Evolutionary conservation across 1,140 invertebrate species (phyloP).

Genomic region (Drosophila littoralis): DNA sequence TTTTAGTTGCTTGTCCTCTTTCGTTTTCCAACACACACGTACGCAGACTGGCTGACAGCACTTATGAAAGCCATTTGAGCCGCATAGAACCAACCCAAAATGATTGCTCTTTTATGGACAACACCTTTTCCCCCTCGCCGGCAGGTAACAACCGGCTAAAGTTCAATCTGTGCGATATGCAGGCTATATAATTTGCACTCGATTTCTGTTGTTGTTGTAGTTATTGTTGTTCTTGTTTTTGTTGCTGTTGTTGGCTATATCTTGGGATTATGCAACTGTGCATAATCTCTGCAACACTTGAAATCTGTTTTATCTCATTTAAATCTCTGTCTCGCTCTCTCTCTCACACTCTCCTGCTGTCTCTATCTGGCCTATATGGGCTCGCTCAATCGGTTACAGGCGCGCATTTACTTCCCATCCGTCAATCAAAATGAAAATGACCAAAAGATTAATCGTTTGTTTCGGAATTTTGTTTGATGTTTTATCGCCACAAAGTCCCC

Average conservation of each 20-base stretch:
- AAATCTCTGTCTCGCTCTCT: background rate
- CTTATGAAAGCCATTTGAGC: slow-evolving; percentile 41
- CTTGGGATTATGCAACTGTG: slow-evolving; percentile 25
- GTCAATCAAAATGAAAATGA: slow-evolving; percentile 84
- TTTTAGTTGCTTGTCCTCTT: slow-evolving; percentile 62
- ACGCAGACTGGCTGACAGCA: slow-evolving; percentile 32
- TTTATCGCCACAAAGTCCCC: slow-evolving; percentile 70
- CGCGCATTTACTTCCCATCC: slow-evolving; percentile 78
- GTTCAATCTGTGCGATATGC: slow-evolving; percentile 20
- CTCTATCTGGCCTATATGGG: slow-evolving; percentile 28
- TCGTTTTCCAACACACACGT: slow-evolving; percentile 34
- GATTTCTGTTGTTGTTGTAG: background rate
- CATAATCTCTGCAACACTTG: slow-evolving; percentile 32
- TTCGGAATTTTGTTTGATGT: slow-evolving; percentile 84
- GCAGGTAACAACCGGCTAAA: background rate
- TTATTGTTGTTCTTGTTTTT: background rate
- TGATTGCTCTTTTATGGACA: slow-evolving; percentile 40
- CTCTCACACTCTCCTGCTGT: background rate
- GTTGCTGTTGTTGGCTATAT: slow-evolving; percentile 3
- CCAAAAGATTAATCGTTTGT: slow-evolving; percentile 84
- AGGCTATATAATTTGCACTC: slow-evolving; percentile 13
- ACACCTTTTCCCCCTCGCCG: slow-evolving; percentile 18
- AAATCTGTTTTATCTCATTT: slow-evolving; percentile 48
- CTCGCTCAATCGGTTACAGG: slow-evolving; percentile 57
- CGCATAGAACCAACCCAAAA: slow-evolving; percentile 14